Conservation (phyloP, 2,888 invertebrate species). For the Phengaris alcon region DNA sequence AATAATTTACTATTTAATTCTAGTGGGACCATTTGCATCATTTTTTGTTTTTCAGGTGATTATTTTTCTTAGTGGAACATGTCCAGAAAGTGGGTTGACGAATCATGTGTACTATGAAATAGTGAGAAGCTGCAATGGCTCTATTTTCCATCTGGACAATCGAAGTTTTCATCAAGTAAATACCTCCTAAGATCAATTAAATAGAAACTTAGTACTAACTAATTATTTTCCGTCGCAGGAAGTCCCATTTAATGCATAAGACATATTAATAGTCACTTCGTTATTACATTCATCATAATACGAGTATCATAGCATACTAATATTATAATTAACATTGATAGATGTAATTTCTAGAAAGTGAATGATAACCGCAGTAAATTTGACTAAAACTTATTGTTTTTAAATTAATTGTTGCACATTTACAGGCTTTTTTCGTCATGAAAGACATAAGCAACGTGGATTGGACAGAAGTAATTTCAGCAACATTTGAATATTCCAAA, state of each 20-base stretch:
- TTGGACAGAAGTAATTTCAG: conserved; percentile 52
- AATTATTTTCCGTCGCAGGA: no score
- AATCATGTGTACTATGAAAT: conserved; percentile 54
- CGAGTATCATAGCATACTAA: not conserved
- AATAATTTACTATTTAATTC: no score
- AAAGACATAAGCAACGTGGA: conserved; percentile 50
- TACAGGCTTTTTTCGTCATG: conserved; percentile 57
- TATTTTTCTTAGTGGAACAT: conserved; percentile 55
- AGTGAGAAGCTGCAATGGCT: conserved; percentile 56
- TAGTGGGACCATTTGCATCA: not conserved
- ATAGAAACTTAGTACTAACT: no score
- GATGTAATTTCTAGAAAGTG: not conserved
- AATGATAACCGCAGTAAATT: no score
- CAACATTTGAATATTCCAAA: conserved; percentile 45
- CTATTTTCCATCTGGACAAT: conserved; percentile 48
- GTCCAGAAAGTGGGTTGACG: conserved; percentile 36
- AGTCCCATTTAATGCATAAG: no score
- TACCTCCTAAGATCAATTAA: not conserved
- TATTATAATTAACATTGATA: not conserved
- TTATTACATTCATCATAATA: no score
- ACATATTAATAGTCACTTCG: no score
- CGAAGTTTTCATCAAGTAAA: conserved; percentile 50
- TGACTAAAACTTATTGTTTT: not conserved
- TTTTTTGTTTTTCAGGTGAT: conserved; percentile 43
- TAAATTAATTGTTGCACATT: conserved; percentile 3